Percentiles rank a stretch among this genome's conserved stretches.
These are phyloP conservation scores for Protonemura montana DNA, from an alignment of 2,888 invertebrate species.

Conservation along the genomic window DNA sequence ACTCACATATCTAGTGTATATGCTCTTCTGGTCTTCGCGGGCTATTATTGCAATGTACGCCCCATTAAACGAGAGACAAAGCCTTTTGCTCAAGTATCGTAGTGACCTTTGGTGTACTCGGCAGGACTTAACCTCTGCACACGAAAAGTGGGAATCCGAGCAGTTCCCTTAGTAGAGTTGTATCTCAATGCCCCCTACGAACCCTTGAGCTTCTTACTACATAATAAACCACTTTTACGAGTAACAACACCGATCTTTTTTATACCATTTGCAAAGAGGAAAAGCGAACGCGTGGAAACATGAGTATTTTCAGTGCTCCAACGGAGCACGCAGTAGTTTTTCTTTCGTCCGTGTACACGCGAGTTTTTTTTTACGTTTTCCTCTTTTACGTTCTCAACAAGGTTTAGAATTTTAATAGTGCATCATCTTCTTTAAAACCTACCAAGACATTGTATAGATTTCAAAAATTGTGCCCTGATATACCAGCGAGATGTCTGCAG, in stretches of 20 bases:
- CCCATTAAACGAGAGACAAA: constrained; percentile 46
- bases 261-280: constrained; percentile 4
- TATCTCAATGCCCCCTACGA: constrained; percentile 27
- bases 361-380: not conserved
- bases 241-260: constrained; percentile 26
- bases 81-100: constrained; percentile 37
- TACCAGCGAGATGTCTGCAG: not conserved
- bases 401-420: not conserved
- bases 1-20: constrained; percentile 2
- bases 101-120: constrained; percentile 34
- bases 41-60: constrained; percentile 43
- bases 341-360: not conserved
- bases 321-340: not conserved
- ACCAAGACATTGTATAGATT: not conserved
- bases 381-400: not conserved
- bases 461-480: not conserved
- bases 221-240: constrained; percentile 36
- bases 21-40: not conserved
- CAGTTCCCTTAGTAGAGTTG: constrained; percentile 7
- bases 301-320: not conserved
- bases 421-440: not conserved
- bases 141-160: constrained; percentile 23
- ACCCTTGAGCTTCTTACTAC: constrained; percentile 36
- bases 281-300: not conserved
- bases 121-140: constrained; percentile 13